phyloP scores from a whole-genome alignment of 2,888 invertebrate genomes.

The Rotaria sp. region DNA sequence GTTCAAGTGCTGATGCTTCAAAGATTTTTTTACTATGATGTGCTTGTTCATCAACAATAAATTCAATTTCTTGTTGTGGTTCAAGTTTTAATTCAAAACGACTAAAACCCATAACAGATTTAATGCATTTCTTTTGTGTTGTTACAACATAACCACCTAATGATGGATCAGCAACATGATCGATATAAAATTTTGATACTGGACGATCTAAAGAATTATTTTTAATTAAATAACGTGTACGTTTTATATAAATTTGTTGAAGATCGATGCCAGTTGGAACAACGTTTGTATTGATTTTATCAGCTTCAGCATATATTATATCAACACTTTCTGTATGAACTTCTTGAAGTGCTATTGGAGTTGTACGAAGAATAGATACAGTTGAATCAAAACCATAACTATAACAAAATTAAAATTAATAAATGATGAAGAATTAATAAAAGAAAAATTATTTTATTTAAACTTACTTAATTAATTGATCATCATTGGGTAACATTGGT shows the following conservation, averaged over 20 bases:
- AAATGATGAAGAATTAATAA: neutral
- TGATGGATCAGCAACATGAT: neutral
- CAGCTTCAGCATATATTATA: neutral
- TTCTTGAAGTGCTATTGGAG: neutral
- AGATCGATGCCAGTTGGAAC: neutral
- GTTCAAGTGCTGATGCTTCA: neutral
- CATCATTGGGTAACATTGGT: neutral
- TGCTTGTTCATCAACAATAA: constrained; percentile 19
- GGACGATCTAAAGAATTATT: neutral
- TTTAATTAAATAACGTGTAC: constrained; percentile 10
- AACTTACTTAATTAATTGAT: constrained; percentile 13
- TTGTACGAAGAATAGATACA: neutral
- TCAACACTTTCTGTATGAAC: constrained; percentile 13
- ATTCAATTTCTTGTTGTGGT: constrained; percentile 14
- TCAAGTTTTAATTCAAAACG: neutral
- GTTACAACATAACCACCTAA: neutral
- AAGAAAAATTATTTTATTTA: neutral
- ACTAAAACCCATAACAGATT: neutral
- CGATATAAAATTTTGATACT: neutral
- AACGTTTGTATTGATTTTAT: neutral
- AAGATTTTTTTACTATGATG: neutral
- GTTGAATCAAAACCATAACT: constrained; percentile 22
- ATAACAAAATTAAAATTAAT: neutral
- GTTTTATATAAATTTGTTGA: neutral
- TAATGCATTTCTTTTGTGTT: constrained; percentile 16